Evolutionary conservation across 2,888 invertebrate genomes (phyloP), one percentile per base, ranked within the genome.

Genomic region (Pristionchus fissidentatus): DNA sequence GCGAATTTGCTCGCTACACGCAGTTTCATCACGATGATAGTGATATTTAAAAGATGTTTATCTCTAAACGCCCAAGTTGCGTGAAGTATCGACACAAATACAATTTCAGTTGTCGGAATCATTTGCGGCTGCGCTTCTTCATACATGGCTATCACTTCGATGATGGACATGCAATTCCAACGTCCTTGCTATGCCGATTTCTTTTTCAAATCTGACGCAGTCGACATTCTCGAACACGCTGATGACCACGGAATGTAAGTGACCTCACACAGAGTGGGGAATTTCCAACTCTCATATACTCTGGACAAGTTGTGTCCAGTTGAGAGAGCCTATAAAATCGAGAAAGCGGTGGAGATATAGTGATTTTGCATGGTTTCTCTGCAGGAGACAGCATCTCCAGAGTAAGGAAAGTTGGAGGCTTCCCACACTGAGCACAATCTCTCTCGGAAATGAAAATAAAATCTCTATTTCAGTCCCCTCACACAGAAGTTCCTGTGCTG

Each of bases 401-500:
- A n/a, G n/a, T n/a, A n/a, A n/a, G n/a, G n/a, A n/a, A n/a, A n/a
- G n/a, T n/a, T n/a, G n/a, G n/a, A n/a, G n/a, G n/a, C n/a, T n/a
- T n/a, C n/a, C n/a, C n/a, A n/a, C n/a, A n/a, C n/a, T n/a, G n/a
- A n/a, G n/a, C n/a, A n/a, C n/a, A n/a, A n/a, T 38, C 22, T 0
- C 15, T 3, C n/a, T 5, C 22, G 55, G 4, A 22, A 8, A 73
- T n/a, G 19, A 41, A 26, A 13, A 41, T 73, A n/a, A n/a, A n/a
- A n/a, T n/a, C n/a, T 5, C 10, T 3, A 41, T 78, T 79, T 57
- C 57, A 79, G 79, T n/a, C 10, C 55, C n/a, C 38, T 57, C 7
- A 79, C 55, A 3, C 85, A 89, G 32, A 88, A 87, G 62, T 86
- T 90, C 84, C 86, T 88, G 70, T 91, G 91, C 85, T 91, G 91